Base-by-base conservation (phyloP, 2,888 invertebrate species). In the Diogma glabrata region DNA sequence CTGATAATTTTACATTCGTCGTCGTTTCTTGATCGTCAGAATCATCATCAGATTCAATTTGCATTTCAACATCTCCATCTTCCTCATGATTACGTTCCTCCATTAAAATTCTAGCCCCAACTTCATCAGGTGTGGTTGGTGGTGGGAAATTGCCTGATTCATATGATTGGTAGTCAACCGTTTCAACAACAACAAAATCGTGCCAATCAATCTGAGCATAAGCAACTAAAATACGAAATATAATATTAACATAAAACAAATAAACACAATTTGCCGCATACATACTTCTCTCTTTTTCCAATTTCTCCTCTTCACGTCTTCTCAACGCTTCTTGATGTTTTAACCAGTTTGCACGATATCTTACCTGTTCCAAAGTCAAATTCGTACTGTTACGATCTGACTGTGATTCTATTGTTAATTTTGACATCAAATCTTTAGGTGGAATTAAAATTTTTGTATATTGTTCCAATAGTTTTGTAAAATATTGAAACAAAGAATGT, bases 161-260 rank as follows among this genome's bases (percentile, higher is more conserved):
- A 60, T 90, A 91, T 0, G 92, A 89, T 59, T 95, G 94, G 67
- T 97, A 99, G 69, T 99, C 99, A 0, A 99, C 97, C 0, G 97
- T 97, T 72, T 99, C 99, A 0, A 99, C 99, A 0, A 99, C 97
- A 1, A 99, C 97, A 70, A 99, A 99, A 70, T 99, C 97, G 67
- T 99, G 99, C 99, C 99, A 99, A 67, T 99, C 99, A 56, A 99
- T 96, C 63, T 93, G 93, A 0, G 96, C 95, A 67, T 99, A 99
- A 0, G 90, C 90, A 23, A 90, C 81, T 77, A 54, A 52, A 68
- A 65, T 26, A 30, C 6, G 36, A 20, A 33, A 50, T 23, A 43
- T 17, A 26, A 38, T 45, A 49, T 26, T 52, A 43, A 30, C 14
- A 9, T n/a, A 17, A 17, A 10, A 12, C 23, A 14, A 23, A 28